phyloP scores from a whole-genome alignment of 2,888 invertebrate species.

The Lasius fuliginosus region DNA sequence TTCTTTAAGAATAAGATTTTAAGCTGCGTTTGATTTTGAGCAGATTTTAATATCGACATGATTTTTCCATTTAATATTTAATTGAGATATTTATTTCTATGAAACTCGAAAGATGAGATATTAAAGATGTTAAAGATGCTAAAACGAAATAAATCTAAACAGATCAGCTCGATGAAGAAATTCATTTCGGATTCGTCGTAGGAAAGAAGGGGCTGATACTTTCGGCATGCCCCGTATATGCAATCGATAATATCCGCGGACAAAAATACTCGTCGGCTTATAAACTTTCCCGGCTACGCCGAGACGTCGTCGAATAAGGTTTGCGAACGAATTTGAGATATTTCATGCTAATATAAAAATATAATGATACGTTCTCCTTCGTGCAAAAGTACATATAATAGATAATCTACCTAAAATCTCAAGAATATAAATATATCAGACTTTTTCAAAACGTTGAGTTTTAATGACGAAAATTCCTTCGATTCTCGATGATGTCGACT shows the following conservation, averaged over 20 bases:
- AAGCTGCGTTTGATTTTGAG: not conserved
- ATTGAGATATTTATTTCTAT: not conserved
- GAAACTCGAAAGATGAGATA: not conserved
- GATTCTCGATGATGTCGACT: not conserved
- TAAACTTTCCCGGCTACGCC: slow-evolving; percentile 70
- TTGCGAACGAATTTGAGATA: slow-evolving; percentile 10
- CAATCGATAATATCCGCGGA: slow-evolving; percentile 82
- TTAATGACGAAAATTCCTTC: not conserved
- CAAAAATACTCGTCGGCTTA: slow-evolving; percentile 80
- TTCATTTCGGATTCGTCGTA: not conserved
- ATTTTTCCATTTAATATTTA: slow-evolving; percentile 19
- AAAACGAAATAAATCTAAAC: not conserved
- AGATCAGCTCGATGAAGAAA: not conserved
- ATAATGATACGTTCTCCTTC: not conserved
- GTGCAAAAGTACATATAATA: not conserved
- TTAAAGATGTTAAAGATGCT: not conserved
- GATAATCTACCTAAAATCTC: not conserved
- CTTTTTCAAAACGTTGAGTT: not conserved
- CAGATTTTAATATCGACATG: not conserved
- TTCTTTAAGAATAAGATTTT: not conserved
- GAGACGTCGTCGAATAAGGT: slow-evolving; percentile 47
- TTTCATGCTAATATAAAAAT: not conserved
- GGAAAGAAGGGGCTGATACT: slow-evolving; percentile 23
- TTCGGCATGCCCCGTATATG: slow-evolving; percentile 67
- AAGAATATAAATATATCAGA: not conserved